Conservation (phyloP, 1,140 invertebrate genomes). For the Aphidius gifuensis region DNA sequence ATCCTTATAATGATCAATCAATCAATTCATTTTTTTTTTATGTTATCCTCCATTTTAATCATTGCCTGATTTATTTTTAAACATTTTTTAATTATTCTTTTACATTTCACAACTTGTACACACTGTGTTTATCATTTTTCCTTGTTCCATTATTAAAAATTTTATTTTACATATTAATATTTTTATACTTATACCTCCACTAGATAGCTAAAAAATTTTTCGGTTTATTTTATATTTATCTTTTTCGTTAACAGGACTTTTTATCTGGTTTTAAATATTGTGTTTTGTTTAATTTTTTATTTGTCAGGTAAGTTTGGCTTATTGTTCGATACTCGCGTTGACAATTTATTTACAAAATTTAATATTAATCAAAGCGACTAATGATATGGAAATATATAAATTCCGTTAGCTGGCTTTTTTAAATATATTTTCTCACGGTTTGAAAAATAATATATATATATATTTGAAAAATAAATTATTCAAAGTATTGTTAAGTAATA, state of each 20-base stretch:
- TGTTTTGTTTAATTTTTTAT: neutral
- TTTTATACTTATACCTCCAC: constrained; percentile 19
- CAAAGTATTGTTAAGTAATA: no score
- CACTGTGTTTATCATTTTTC: constrained; percentile 16
- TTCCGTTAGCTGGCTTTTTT: neutral
- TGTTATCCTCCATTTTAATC: neutral
- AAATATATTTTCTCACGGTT: no score
- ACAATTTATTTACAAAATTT: constrained; percentile 18
- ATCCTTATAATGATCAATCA: constrained; percentile 23
- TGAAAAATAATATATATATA: no score
- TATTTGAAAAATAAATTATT: no score
- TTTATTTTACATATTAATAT: constrained; percentile 15
- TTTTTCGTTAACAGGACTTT: neutral
- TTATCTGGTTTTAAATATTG: neutral
- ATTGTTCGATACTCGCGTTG: constrained; percentile 23
- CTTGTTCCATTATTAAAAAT: constrained; percentile 16
- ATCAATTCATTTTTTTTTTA: constrained; percentile 13
- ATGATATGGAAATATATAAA: constrained; percentile 13
- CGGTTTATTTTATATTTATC: no score
- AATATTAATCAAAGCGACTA: constrained; percentile 2
- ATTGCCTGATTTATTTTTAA: no score
- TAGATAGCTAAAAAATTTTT: constrained; percentile 9
- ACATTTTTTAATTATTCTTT: neutral
- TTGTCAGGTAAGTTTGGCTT: constrained; percentile 20
- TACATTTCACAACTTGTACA: neutral